Base-by-base conservation (phyloP, 2,888 invertebrate species). In the Xestia xanthographa region DNA sequence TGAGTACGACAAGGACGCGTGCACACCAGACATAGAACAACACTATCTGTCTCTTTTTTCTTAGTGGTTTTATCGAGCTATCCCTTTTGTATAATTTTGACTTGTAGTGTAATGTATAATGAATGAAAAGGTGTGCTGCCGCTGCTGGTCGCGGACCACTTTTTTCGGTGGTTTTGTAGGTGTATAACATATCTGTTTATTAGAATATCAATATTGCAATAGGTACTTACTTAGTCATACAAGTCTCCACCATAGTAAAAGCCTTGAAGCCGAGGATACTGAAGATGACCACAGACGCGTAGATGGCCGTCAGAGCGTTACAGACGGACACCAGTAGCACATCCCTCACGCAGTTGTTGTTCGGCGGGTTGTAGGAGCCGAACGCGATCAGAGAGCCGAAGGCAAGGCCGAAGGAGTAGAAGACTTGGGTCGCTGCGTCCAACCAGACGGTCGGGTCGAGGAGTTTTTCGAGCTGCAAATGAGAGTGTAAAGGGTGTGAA, bases 261-360 rank as follows among this genome's bases (percentile, higher is more conserved):
- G 99, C 99, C 96, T 99, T 99, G 97, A 99, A 99, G 72, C 99
- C 99, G 45, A 99, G 97, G 86, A 99, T 99, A 86, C 99, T 98
- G 95, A 99, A 99, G 92, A 99, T 99, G 89, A 99, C 99, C 79
- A 99, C 98, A 82, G 99, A 99, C 22, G 99, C 99, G 94, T 99
- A 99, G 91, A 99, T 98, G 66, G 99, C 99, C 5, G 99, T 99
- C 88, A 99, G 97, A 38, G 99, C 98, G 95, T 99, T 99, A 92
- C 98, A 98, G n/a, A 98, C 97, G 11, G 99, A 99, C 80, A 99
- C 99, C 80, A 99, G 97, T 81, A 99, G 97, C 50, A 99, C 99
- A 92, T 99, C 99, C 71, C 98, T 97, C 71, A 99, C 98, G 94
- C 99, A 99, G 97, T 99, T 99, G 97, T 99, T 99, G 93, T 99